Conservation (phyloP, 2,797 vertebrate species). For the Salmo trutta region DNA sequence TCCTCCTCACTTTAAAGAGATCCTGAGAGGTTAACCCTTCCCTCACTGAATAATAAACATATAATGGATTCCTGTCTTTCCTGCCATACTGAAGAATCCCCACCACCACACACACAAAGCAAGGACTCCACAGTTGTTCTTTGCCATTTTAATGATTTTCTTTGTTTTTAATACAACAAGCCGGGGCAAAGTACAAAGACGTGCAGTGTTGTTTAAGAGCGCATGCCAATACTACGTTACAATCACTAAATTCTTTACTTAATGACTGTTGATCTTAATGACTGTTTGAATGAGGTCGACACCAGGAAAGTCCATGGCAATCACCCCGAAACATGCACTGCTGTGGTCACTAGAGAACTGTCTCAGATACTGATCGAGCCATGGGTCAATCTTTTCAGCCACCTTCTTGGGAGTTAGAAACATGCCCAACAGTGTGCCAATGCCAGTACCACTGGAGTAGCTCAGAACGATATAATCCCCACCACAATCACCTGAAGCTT, state of each 20-base stretch:
- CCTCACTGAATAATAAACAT: not conserved
- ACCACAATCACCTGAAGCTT: conserved; percentile 37
- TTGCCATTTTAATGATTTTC: not conserved
- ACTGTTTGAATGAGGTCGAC: conserved; percentile 63
- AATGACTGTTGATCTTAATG: conserved; percentile 35
- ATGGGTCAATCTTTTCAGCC: conserved; percentile 61
- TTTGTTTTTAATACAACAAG: not conserved
- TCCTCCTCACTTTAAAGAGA: not conserved
- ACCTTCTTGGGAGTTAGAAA: conserved; percentile 57
- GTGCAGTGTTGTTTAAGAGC: not conserved
- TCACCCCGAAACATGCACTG: conserved; percentile 55
- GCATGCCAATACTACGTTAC: not conserved
- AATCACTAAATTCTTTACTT: not conserved
- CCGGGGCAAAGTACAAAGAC: not conserved
- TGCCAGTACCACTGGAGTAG: conserved; percentile 59
- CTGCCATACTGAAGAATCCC: not conserved
- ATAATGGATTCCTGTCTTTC: not conserved
- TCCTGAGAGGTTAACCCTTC: not conserved
- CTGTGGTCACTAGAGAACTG: conserved; percentile 39
- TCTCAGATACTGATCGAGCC: conserved; percentile 57
- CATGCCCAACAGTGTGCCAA: conserved; percentile 55
- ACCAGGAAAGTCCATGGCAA: conserved; percentile 68
- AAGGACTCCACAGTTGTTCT: not conserved
- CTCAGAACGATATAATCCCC: conserved; percentile 42
- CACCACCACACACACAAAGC: not conserved